Evolutionary conservation across 2,113 vertebrate genomes (phyloP).

Genomic region (Carassius gibelio): DNA sequence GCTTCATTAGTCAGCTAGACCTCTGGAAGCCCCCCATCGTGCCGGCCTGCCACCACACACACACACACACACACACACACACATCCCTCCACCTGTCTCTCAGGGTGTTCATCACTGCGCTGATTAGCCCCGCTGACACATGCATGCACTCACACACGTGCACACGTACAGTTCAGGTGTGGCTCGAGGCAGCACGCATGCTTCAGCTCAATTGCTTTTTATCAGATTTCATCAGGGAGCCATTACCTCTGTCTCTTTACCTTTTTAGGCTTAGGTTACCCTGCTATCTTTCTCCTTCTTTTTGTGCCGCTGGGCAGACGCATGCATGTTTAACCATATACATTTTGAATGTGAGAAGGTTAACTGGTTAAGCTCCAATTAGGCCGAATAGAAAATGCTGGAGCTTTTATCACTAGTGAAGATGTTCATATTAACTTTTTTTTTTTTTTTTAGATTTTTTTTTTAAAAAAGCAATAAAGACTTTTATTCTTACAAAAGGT

Average conservation of each 20-base stretch:
- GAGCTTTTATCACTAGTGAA: constrained; percentile 49
- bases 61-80: constrained; percentile 39
- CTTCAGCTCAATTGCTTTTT: constrained; percentile 58
- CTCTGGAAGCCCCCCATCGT: constrained; percentile 55
- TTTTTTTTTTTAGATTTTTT: background rate
- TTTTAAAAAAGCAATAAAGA: too few species aligned
- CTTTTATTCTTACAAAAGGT: too few species aligned
- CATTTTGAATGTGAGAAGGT: constrained; percentile 53
- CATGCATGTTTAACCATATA: constrained; percentile 61
- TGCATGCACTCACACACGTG: constrained; percentile 47
- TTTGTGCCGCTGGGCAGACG: constrained; percentile 42
- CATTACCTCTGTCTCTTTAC: constrained; percentile 48
- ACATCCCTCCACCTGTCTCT: constrained; percentile 41
- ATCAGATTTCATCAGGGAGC: constrained; percentile 60
- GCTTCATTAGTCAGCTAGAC: constrained; percentile 62
- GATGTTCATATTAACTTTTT: constrained; percentile 42
- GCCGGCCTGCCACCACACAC: constrained; percentile 27
- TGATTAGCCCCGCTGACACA: constrained; percentile 52
- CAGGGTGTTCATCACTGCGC: constrained; percentile 44
- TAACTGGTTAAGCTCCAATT: constrained; percentile 58
- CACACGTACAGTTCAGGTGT: constrained; percentile 56
- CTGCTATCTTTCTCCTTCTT: constrained; percentile 43
- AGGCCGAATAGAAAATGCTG: constrained; percentile 47
- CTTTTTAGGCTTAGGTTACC: constrained; percentile 48
- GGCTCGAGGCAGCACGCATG: constrained; percentile 53